A percentile compares a stretch with the other conserved stretches of the same genome.
Conservation (phyloP, 2,113 vertebrate species). For the Rhadina sibilatrix region DNA sequence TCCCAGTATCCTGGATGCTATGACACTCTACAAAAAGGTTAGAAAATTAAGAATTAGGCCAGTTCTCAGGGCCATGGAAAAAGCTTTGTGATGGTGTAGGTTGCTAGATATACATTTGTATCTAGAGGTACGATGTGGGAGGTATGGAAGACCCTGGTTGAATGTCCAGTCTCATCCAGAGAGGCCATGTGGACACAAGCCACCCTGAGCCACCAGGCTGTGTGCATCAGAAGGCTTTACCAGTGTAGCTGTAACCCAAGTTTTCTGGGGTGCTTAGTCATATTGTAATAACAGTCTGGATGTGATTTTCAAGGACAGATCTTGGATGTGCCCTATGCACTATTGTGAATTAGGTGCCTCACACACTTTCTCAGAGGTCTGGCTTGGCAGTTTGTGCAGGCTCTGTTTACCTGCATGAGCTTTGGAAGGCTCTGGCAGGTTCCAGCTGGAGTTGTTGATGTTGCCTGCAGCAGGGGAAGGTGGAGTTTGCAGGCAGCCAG, state of each 20-base stretch:
- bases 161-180: neutral
- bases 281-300: neutral
- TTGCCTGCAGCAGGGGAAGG: neutral
- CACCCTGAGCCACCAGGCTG: neutral
- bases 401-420: neutral
- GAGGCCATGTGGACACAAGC: neutral
- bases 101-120: neutral
- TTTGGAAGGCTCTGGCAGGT: neutral
- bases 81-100: neutral
- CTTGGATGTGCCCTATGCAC: neutral
- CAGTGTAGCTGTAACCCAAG: neutral
- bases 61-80: neutral
- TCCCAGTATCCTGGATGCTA: neutral
- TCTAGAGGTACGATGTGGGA: neutral
- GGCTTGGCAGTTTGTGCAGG: neutral
- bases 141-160: rapidly evolving
- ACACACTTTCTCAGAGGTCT: neutral
- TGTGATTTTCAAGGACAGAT: neutral
- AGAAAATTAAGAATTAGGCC: neutral
- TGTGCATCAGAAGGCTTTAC: neutral
- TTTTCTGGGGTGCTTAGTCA: neutral
- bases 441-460: neutral
- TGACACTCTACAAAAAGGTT: neutral
- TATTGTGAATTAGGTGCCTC: neutral
- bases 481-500: neutral